Evolutionary conservation across 2,797 vertebrate species (phyloP), one percentile per base, ranked within the genome.

Genomic region (Coregonus ussuriensis): DNA sequence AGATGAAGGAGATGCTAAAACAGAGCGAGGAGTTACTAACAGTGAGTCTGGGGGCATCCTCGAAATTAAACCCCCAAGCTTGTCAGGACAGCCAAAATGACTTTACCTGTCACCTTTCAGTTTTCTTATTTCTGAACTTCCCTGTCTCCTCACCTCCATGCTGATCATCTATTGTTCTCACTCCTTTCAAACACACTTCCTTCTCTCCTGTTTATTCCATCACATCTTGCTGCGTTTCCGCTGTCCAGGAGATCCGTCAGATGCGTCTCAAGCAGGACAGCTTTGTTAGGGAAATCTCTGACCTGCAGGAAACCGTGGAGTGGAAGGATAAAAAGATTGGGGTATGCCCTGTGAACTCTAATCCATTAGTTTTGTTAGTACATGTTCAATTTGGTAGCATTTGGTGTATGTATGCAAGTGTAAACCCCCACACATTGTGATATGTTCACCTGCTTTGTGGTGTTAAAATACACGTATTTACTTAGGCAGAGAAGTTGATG

Each of bases 321-420:
- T 99, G 98, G 98, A 99, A 99, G 94, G 96, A 99, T 96, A 99
- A 97, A 95, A 99, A 99, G 93, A 99, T 99, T 87, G 96, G 95
- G 97, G 98, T 99, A 99, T 56, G 89, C 78, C 73, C 47, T 67
- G 6, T 33, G 18, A 29, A 41, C 35, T 62, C 62, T 72, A 3
- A 29, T 47, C 41, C 18, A 52, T 67, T 53, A 63, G 18, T 18
- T 79, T 69, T 79, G 41, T 78, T 41, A 15, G 72, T 11, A 47
- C 41, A 11, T 47, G 41, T 59, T 67, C 25, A 51, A 59, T 71
- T 79, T 74, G 59, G 77, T 78, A 52, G 73, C 35, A 51, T 41
- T 41, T 47, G 41, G 41, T 25, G 25, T 25, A 25, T 11, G 41
- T 9, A 31, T 33, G 21, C 63, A 65, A 63, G 11, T 31, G 4